phyloP scores from a whole-genome alignment of 53 echinoderm and acorn worm species.

The Holothuria scabra region DNA sequence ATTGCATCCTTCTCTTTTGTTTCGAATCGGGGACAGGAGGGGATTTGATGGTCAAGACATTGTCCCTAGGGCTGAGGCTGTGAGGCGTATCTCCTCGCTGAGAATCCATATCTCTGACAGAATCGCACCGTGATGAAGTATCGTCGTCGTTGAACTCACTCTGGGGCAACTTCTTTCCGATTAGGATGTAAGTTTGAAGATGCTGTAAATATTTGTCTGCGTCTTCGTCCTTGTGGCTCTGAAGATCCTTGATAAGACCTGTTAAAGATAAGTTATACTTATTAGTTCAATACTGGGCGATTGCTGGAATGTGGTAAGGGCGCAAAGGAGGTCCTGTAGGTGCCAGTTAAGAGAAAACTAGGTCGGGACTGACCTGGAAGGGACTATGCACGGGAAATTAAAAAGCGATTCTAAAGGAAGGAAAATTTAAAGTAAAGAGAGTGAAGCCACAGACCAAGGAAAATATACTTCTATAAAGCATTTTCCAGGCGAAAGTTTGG shows the following conservation, averaged over 20 bases:
- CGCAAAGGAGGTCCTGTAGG: no score
- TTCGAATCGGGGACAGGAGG: neutral
- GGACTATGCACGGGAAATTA: no score
- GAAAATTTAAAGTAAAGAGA: no score
- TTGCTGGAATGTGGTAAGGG: no score
- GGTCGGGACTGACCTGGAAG: no score
- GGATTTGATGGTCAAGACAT: neutral
- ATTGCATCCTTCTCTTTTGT: slow-evolving; percentile 12
- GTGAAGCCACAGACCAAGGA: no score
- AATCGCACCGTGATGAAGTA: neutral
- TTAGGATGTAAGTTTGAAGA: slow-evolving; percentile 30
- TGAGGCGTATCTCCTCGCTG: slow-evolving; percentile 1
- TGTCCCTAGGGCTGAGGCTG: slow-evolving; percentile 11
- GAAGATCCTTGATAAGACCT: slow-evolving; percentile 33
- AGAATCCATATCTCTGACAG: neutral
- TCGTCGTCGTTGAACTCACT: neutral
- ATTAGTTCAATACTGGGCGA: no score
- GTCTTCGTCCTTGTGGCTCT: slow-evolving; percentile 11
- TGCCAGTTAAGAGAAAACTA: no score
- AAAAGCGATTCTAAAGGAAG: no score
- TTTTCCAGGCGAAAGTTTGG: no score
- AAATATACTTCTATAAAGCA: no score
- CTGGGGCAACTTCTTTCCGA: neutral
- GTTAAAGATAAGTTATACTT: neutral
- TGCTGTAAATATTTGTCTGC: slow-evolving; percentile 10